phyloP scores from a whole-genome alignment of 2,888 invertebrate genomes.

The Caenorhabditis panamensis region DNA sequence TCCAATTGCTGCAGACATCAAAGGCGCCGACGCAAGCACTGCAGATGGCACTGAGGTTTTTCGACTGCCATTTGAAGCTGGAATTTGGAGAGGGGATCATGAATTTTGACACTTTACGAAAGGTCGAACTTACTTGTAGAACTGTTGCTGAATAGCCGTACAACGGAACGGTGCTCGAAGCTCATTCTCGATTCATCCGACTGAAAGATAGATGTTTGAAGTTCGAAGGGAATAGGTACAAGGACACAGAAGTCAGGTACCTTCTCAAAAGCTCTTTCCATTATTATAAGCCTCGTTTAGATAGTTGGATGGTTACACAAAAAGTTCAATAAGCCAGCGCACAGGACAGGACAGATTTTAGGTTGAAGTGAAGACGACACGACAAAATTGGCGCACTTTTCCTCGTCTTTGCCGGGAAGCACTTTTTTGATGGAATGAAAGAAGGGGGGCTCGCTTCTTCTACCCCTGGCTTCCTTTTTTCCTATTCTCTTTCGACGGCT shows the following conservation, averaged over 20 bases:
- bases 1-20: slow-evolving; percentile 75
- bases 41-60: slow-evolving; percentile 71
- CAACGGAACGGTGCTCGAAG: slow-evolving; percentile 70
- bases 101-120: too few species aligned
- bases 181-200: slow-evolving; percentile 66
- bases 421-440: slow-evolving; percentile 17
- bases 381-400: slow-evolving; percentile 30
- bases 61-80: slow-evolving; percentile 60
- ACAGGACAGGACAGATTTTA: slow-evolving; percentile 10
- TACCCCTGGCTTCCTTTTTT: slow-evolving; percentile 14
- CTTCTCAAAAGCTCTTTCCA: slow-evolving; percentile 37
- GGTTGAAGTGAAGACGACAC: slow-evolving; percentile 16
- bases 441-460: not conserved
- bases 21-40: slow-evolving; percentile 72
- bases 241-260: slow-evolving; percentile 18
- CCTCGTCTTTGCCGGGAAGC: not conserved
- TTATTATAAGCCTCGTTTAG: slow-evolving; percentile 44
- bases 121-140: slow-evolving; percentile 60
- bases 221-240: slow-evolving; percentile 16
- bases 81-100: slow-evolving; percentile 18
- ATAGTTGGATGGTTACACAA: too few species aligned
- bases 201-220: slow-evolving; percentile 40
- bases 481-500: slow-evolving; percentile 10
- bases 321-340: slow-evolving; percentile 40
- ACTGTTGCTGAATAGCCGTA: slow-evolving; percentile 70